Percentiles rank a stretch among this genome's conserved stretches.
Conservation (phyloP, 2,888 invertebrate genomes). For the Spatulosminthurus flaviceps region DNA sequence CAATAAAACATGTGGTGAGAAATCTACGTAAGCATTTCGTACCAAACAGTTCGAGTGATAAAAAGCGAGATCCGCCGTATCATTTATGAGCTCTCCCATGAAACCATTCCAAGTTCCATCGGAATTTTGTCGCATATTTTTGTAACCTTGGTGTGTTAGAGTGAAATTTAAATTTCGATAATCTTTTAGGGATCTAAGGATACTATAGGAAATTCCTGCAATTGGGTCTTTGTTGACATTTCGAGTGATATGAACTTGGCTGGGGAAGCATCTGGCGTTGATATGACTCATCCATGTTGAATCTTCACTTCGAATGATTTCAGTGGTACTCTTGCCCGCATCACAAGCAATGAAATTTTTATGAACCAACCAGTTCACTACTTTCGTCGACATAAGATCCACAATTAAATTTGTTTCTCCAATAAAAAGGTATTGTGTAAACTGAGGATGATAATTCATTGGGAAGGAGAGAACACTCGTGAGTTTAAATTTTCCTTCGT, state of each 20-base stretch:
- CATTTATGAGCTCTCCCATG: slow-evolving; percentile 19
- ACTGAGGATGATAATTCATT: no score
- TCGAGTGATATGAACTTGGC: background rate
- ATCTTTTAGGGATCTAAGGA: background rate
- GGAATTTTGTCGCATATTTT: background rate
- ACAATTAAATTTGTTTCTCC: no score
- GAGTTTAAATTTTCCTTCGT: no score
- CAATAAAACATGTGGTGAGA: background rate
- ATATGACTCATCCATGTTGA: background rate
- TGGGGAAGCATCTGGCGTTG: background rate
- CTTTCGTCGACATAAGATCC: no score
- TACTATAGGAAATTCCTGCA: background rate
- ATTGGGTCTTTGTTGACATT: background rate
- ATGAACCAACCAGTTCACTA: no score
- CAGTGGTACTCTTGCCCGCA: no score
- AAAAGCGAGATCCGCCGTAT: slow-evolving; percentile 21
- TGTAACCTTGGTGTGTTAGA: background rate
- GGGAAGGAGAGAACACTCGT: no score
- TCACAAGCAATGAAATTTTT: no score
- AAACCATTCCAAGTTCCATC: slow-evolving; percentile 36
- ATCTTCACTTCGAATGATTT: no score
- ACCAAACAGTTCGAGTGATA: background rate
- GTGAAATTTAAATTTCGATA: background rate
- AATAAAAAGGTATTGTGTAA: no score
- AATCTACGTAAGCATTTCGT: slow-evolving; percentile 21